Evolutionary conservation across 1,140 invertebrate species (phyloP), one percentile per base, ranked within the genome.

Genomic region (Drosophila pruinosa): DNA sequence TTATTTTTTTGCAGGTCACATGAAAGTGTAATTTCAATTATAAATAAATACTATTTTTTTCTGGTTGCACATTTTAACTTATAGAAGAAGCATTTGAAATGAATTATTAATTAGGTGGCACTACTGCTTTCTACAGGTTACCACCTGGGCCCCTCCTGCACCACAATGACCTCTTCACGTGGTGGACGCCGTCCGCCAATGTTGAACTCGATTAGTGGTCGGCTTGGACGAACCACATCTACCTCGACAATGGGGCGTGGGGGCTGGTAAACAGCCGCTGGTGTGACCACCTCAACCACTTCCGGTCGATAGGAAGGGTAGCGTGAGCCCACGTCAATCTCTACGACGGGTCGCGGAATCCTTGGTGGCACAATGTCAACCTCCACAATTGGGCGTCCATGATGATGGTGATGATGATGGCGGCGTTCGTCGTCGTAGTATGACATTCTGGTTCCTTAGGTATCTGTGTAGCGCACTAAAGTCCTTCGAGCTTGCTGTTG

Each of bases 391-490:
- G 83, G 83, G 14, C 78, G 52, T 12, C 85, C 78, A 19, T 88
- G 78, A 34, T 80, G 78, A 10, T 86, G 81, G 14, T 88, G 82
- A 21, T 86, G 72, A 24, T 71, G 83, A 15, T 76, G 78, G 24
- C 39, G 83, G 28, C 78, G 75, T 24, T 79, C 82, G 14, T 89
- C 83, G 50, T 88, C 78, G 78, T 83, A 83, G 72, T 89, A 79
- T 0, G 81, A 71, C 79, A 78, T 82, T 2, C 24, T 78, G 5
- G 34, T 61, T 31, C 7, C 0, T 36, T 22, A 67, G 28, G 34
- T 59, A 7, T 61, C 28, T 3, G 8, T 61, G 28, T 50, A 58
- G 22, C 56, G 22, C 28, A 2, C 47, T 10, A 41, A 6, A n/a
- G 12, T 8, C 14, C 24, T 64, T 14, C 24, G 72, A 14, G 19